These are phyloP conservation scores for Lamprotornis superbus DNA, from an alignment of 2,113 vertebrate species.

Conservation along the genomic window DNA sequence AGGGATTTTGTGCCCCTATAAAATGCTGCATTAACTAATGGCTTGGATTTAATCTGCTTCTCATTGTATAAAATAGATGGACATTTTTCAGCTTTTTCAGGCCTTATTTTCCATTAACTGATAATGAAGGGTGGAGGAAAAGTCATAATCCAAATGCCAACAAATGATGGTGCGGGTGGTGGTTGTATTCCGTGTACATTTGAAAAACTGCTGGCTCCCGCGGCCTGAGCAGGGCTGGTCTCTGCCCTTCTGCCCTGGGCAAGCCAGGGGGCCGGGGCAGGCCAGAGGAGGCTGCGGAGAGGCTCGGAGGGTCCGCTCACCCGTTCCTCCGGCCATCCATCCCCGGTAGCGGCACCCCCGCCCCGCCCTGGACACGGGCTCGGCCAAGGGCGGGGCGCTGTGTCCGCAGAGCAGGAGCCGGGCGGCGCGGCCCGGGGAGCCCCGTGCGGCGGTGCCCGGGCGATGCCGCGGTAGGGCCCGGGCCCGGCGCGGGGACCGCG, in stretches of 20 bases:
- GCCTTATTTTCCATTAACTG: background rate
- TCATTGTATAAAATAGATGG: background rate
- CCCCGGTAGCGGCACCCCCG: background rate
- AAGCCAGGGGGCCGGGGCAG: background rate
- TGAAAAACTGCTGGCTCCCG: background rate
- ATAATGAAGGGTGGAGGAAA: background rate
- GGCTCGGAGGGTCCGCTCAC: background rate
- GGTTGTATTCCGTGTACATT: background rate
- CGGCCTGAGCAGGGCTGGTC: accelerated
- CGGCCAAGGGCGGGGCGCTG: background rate
- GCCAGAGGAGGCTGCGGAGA: background rate
- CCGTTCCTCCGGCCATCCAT: background rate
- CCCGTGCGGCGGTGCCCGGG: background rate
- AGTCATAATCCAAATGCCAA: background rate
- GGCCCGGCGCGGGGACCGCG: background rate
- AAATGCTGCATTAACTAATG: background rate
- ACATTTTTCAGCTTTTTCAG: background rate
- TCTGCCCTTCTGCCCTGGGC: background rate
- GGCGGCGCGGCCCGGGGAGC: background rate
- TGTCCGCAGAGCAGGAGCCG: background rate
- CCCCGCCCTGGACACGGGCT: background rate
- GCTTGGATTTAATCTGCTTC: background rate
- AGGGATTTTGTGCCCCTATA: background rate
- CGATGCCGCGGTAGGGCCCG: accelerated
- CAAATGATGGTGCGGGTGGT: accelerated